A percentile compares a stretch with the other conserved stretches of the same genome.
phyloP scores from a whole-genome alignment of 2,113 vertebrate genomes.

The Lepidothrix coronata region DNA sequence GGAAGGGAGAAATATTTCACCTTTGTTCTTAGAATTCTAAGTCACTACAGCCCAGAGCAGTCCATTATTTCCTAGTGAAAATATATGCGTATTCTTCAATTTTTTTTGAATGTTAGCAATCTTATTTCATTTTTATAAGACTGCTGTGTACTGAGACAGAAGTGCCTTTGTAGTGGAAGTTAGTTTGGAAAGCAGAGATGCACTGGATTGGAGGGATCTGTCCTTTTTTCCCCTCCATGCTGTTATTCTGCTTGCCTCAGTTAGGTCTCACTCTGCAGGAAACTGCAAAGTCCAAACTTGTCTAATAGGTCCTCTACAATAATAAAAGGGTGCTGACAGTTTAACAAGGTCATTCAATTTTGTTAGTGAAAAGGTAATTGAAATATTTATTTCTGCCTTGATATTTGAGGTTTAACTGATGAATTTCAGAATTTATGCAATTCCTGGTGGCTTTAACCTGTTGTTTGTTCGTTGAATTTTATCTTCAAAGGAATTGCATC shows the following conservation, averaged over 20 bases:
- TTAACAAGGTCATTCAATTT: not conserved
- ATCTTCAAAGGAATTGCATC: not conserved
- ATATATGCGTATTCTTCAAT: not conserved
- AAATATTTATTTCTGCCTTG: not conserved
- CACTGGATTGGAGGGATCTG: not conserved
- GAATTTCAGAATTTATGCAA: not conserved
- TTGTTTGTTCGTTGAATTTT: not conserved
- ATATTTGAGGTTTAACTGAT: not conserved
- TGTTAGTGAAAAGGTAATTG: not conserved
- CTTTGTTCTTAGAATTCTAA: not conserved
- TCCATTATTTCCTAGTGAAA: not conserved
- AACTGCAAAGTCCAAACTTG: not conserved
- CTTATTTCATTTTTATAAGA: not conserved
- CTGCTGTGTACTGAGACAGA: not conserved
- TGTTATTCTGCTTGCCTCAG: not conserved
- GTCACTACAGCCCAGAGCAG: not conserved
- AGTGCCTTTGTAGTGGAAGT: not conserved
- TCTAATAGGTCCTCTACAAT: not conserved
- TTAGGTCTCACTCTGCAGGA: not conserved
- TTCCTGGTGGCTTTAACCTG: not conserved
- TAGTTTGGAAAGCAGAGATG: not conserved
- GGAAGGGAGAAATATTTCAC: not conserved
- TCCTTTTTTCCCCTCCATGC: fast-evolving
- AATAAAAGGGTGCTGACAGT: not conserved
- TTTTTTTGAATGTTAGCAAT: not conserved